phyloP scores from a whole-genome alignment of 1,140 invertebrate genomes.

The Drosophila navojoa region DNA sequence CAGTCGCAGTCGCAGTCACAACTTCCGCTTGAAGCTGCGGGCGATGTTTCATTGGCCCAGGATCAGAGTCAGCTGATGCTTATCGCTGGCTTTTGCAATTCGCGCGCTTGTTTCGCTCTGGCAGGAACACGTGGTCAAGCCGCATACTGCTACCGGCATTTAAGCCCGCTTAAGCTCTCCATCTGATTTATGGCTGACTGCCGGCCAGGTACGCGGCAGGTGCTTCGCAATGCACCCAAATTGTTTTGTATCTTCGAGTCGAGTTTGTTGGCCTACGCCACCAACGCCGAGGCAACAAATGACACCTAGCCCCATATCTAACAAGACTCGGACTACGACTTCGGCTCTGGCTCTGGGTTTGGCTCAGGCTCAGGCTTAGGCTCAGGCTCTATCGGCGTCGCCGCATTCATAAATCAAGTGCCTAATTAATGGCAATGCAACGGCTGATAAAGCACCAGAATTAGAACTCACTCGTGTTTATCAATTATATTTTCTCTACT shows the following conservation, averaged over 20 bases:
- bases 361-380: too few species aligned
- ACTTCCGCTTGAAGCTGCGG: constrained; percentile 59
- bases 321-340: too few species aligned
- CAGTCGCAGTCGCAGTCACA: constrained; percentile 18
- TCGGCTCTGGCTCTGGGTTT: too few species aligned
- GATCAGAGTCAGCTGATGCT: constrained; percentile 30
- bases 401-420: constrained; percentile 72
- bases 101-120: constrained; percentile 58
- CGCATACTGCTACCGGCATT: constrained; percentile 66
- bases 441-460: constrained; percentile 64
- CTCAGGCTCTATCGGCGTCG: constrained; percentile 27
- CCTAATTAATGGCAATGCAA: constrained; percentile 67
- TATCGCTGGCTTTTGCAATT: constrained; percentile 58
- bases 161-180: constrained; percentile 62
- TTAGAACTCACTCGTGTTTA: constrained; percentile 72
- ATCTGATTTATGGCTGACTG: constrained; percentile 65
- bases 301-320: constrained; percentile 7
- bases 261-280: constrained; percentile 39
- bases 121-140: constrained; percentile 24
- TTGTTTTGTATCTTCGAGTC: constrained; percentile 5
- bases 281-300: constrained; percentile 16
- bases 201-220: constrained; percentile 42
- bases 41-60: constrained; percentile 1
- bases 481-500: constrained; percentile 78
- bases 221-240: constrained; percentile 24